A percentile compares a stretch with the other conserved stretches of the same genome.
phyloP scores from a whole-genome alignment of 1,140 invertebrate genomes.

The Drosophila kanapiae region DNA sequence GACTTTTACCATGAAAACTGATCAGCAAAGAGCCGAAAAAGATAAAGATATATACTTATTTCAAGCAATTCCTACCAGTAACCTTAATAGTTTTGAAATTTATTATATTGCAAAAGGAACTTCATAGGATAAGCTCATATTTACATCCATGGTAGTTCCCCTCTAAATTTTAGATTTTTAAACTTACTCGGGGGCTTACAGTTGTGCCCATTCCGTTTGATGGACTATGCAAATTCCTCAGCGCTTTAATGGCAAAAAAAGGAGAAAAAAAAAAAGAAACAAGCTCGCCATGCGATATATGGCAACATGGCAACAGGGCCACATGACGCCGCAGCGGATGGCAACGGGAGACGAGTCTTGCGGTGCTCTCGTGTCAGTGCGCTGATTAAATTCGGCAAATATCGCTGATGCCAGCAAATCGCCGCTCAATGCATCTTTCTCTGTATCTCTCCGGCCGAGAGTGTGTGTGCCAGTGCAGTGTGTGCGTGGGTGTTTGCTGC shows the following conservation, averaged over 20 bases:
- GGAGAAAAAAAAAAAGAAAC: neutral
- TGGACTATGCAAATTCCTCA: constrained; percentile 34
- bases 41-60: neutral
- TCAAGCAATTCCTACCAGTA: neutral
- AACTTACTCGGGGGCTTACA: constrained; percentile 3
- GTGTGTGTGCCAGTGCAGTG: too few relatives aligned
- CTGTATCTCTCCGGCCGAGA: neutral
- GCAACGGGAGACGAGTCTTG: constrained; percentile 45
- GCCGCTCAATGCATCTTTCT: constrained; percentile 63
- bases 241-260: constrained; percentile 20
- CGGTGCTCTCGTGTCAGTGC: constrained; percentile 58
- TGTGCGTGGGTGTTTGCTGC: constrained; percentile 17
- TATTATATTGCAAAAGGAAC: neutral
- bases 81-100: neutral
- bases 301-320: constrained; percentile 23
- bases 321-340: constrained; percentile 14
- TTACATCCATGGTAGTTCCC: neutral
- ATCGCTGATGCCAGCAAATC: constrained; percentile 79
- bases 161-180: constrained; percentile 3
- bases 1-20: neutral
- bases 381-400: constrained; percentile 83
- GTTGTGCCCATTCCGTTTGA: constrained; percentile 21
- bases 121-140: neutral
- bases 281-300: constrained; percentile 2
- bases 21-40: neutral